A percentile compares a stretch with the other conserved stretches of the same genome.
phyloP scores from a whole-genome alignment of 2,888 invertebrate species.

The Eupeodes luniger region DNA sequence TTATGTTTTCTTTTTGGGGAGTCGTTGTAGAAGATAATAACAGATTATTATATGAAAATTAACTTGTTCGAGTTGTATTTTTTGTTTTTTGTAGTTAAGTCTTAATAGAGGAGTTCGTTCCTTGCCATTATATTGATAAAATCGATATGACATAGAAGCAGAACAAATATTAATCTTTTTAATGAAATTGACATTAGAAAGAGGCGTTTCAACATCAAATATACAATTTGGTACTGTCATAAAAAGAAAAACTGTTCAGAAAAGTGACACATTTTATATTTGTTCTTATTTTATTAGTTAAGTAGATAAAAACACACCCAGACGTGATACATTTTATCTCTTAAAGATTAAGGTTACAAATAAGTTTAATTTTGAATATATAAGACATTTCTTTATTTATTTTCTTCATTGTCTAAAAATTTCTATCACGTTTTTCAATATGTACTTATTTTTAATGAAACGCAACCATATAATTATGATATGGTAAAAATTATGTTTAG shows the following conservation, averaged over 20 bases:
- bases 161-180: slow-evolving; percentile 19
- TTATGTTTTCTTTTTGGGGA: slow-evolving; percentile 7
- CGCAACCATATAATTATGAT: too few relatives aligned
- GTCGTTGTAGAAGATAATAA: slow-evolving; percentile 37
- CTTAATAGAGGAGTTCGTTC: background rate
- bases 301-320: too few relatives aligned
- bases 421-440: too few relatives aligned
- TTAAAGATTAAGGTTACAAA: too few relatives aligned
- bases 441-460: too few relatives aligned
- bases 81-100: background rate
- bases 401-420: too few relatives aligned
- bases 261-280: slow-evolving; percentile 1
- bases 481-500: too few relatives aligned
- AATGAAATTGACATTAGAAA: slow-evolving; percentile 26
- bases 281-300: background rate
- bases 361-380: too few relatives aligned
- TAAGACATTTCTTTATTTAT: too few relatives aligned
- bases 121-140: too few relatives aligned
- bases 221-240: background rate
- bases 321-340: too few relatives aligned
- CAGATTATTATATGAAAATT: slow-evolving; percentile 40
- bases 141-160: background rate
- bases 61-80: slow-evolving; percentile 3
- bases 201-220: background rate
- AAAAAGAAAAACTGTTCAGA: background rate